Evolutionary conservation across 2,797 vertebrate genomes (phyloP).

Genomic region (Manis javanica): DNA sequence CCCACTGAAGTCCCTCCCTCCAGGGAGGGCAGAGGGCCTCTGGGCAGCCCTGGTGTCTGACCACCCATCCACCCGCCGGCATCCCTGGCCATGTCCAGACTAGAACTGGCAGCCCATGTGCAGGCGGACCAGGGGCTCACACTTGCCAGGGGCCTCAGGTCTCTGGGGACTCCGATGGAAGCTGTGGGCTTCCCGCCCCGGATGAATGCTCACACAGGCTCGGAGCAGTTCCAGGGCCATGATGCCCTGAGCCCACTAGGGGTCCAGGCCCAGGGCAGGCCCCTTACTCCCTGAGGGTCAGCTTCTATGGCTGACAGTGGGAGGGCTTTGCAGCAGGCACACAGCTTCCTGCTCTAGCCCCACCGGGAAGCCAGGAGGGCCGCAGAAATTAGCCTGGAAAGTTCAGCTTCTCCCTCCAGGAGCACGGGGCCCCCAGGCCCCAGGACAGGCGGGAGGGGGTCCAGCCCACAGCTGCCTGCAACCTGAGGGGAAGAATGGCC

Average conservation of each 20-base stretch:
- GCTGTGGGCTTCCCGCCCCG: not conserved
- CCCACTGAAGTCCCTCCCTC: accelerated
- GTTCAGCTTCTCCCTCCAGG: not conserved
- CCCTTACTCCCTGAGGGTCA: not conserved
- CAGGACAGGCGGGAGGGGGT: not conserved
- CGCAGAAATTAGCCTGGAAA: not conserved
- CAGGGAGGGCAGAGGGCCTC: not conserved
- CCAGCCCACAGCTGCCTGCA: slow-evolving; percentile 38
- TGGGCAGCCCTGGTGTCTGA: not conserved
- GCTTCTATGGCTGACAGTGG: not conserved
- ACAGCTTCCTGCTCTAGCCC: not conserved
- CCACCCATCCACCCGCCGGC: accelerated
- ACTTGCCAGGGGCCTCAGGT: not conserved
- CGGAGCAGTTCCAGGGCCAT: accelerated
- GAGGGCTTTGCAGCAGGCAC: not conserved
- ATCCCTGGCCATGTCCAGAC: not conserved
- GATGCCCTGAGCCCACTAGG: not conserved
- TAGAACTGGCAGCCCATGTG: accelerated
- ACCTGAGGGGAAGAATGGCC: not conserved
- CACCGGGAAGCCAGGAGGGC: not conserved
- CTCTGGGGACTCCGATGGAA: not conserved
- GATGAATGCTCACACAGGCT: too few relatives aligned
- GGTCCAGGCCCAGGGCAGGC: not conserved
- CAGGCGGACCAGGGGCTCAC: not conserved
- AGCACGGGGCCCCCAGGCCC: not conserved